Base-by-base conservation (phyloP, 2,113 vertebrate genomes). In the Gadus chalcogrammus region DNA sequence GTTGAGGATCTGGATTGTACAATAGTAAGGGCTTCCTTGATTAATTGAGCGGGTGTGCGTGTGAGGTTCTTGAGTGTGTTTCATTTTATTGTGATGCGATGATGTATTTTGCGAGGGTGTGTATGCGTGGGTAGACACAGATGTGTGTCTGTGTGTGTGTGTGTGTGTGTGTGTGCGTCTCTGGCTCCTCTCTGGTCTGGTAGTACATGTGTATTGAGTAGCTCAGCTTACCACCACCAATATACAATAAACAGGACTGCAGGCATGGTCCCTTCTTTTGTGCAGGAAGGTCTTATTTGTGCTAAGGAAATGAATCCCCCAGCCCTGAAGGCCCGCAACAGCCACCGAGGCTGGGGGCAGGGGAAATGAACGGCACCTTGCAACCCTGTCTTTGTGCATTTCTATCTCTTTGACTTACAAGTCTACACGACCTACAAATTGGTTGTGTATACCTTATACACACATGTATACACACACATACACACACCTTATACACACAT, bases 261-360 rank as follows among this genome's bases (percentile, higher is more conserved):
- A 31, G 74, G 72, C 61, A 48, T 61, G 73, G 70, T 78, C 28
- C 56, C 59, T 80, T 28, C 64, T 67, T 74, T 77, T 80, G 78
- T 64, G 38, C 31, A 85, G 58, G 76, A 85, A 83, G 81, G 0
- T 80, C 65, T 84, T 83, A 81, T 85, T 84, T 85, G 79, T 77
- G 77, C 65, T 28, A 42, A 80, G 77, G 69, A 85, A 85, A 85
- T 85, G 60, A 74, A 83, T 84, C 75, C 79, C 76, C 38, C 70
- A 72, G 38, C 17, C 70, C 65, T 6, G 64, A 31, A 4, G 68
- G 76, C 79, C 70, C 76, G 1, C 3, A 4, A 35, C 31, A 35
- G 31, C 31, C 6, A 0, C 31, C 4, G 4, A 35, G 31, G 71
- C 22, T 67, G 73, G 20, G 42, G 62, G 68, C 73, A 22, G 53